Evolutionary conservation across 2,113 vertebrate genomes (phyloP).

Genomic region (chimpanzee (Pan troglodytes)): NHGRI_mPanTro3-v2.1_pri NC_072402.2:166327001-166327500

Average conservation of each 20-base stretch:
- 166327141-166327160: neutral
- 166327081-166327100: neutral
- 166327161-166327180: neutral
- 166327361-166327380: neutral
- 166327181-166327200: neutral
- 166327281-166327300: neutral
- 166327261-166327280: neutral
- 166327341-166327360: neutral
- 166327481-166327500: neutral
- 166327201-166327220: neutral
- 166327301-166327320: neutral
- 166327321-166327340: neutral
- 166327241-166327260: neutral
- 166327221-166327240: too few species aligned
- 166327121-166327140: neutral
- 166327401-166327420: neutral
- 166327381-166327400: neutral
- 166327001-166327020: neutral
- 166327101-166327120: neutral
- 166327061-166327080: too few species aligned
- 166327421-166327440: constrained; percentile 5
- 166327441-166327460: neutral
- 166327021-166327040: neutral
- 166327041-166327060: neutral
- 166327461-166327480: constrained; percentile 7